Conservation (phyloP, 2,888 invertebrate species). For the Rhingia campestris region DNA sequence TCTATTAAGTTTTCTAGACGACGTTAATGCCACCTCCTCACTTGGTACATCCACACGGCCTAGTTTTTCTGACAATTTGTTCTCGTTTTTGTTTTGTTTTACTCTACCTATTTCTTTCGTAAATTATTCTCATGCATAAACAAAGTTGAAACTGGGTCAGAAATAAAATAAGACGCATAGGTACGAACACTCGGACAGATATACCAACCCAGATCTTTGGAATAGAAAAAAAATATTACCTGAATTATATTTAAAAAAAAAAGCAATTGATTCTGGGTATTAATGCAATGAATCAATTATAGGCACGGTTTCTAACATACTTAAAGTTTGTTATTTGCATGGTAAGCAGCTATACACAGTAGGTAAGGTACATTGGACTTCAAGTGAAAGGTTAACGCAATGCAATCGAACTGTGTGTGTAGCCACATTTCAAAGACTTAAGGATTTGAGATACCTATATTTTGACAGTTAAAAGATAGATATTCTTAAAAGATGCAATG, state of each 20-base stretch:
- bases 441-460: too few relatives aligned
- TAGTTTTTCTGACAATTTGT: slow-evolving; percentile 57
- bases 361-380: too few relatives aligned
- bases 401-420: too few relatives aligned
- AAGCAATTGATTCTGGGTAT: slow-evolving; percentile 23
- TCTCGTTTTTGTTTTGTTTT: slow-evolving; percentile 22
- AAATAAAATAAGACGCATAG: slow-evolving; percentile 34
- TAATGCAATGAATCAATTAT: slow-evolving; percentile 5
- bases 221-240: background rate
- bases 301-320: background rate
- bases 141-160: slow-evolving; percentile 37
- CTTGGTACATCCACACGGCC: slow-evolving; percentile 57
- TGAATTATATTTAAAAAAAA: too few relatives aligned
- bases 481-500: too few relatives aligned
- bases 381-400: too few relatives aligned
- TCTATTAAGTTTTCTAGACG: slow-evolving; percentile 49
- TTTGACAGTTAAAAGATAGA: too few relatives aligned
- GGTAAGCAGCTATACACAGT: too few relatives aligned
- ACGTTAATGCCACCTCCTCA: slow-evolving; percentile 25
- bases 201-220: background rate
- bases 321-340: background rate
- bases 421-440: too few relatives aligned
- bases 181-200: slow-evolving; percentile 7
- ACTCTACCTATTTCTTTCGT: slow-evolving; percentile 21
- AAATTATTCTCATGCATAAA: slow-evolving; percentile 48